Percentiles rank a stretch among this genome's conserved stretches.
phyloP scores from a whole-genome alignment of 2,113 vertebrate species.

The Cryptomyrus ogoouensis region DNA sequence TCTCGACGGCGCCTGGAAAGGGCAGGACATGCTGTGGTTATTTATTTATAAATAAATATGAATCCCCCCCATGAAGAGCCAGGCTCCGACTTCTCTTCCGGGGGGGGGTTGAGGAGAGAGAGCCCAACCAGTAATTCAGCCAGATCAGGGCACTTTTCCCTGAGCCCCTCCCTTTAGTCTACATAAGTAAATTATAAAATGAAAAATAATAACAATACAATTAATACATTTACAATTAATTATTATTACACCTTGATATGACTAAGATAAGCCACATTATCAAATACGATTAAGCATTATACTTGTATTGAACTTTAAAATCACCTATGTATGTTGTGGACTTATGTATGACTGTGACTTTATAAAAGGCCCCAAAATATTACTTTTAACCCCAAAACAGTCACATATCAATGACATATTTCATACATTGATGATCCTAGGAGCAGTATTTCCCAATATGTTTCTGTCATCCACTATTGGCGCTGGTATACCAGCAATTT shows the following conservation, averaged over 20 bases:
- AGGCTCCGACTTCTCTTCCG: neutral
- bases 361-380: neutral
- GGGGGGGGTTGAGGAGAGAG: neutral
- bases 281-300: neutral
- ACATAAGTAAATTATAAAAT: neutral
- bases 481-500: neutral
- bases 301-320: neutral
- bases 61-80: neutral
- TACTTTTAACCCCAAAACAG: neutral
- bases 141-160: neutral
- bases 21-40: neutral
- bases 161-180: neutral
- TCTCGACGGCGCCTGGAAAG: neutral
- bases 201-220: neutral
- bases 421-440: neutral
- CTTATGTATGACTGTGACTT: neutral
- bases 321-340: neutral
- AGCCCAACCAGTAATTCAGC: neutral
- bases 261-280: neutral
- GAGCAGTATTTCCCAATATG: neutral
- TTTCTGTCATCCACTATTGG: neutral
- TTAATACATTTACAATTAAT: neutral
- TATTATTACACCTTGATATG: neutral
- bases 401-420: neutral
- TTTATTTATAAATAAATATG: neutral